Base-by-base conservation (phyloP, 35 echinoderm and acorn worm species). In the Apostichopus japonicus region DNA sequence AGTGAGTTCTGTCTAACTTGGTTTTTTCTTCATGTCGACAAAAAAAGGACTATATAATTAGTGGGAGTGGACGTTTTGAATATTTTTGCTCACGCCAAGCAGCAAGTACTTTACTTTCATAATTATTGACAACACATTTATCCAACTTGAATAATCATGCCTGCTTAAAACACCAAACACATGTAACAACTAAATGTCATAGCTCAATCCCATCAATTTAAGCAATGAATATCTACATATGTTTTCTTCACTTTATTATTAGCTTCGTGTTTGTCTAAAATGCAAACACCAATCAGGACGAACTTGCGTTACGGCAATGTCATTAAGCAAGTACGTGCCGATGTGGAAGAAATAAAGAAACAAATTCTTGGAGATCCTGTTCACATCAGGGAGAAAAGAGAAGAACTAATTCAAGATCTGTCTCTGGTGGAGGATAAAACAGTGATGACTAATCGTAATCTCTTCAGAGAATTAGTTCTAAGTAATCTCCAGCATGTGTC, bases 221-320 rank as follows among this genome's bases (percentile, higher is more conserved):
- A 7, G 6, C 57, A 61, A 61, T 61, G 7, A 13, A 61, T 13
- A 61, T 61, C 57, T 61, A 10, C 57, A 61, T 61, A 61, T 13
- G 0, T 17, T 14, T 84, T 75, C 11, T 91, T 79, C 53, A 52
- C 55, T 90, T 54, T 10, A 55, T 15, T 61, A 11, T 57, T 19
- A 94, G 92, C 15, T 90, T 19, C 73, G 73, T 53, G 86, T 65
- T 6, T 94, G 92, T 71, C 92, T 86, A 58, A 53, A n/a, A 10
- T 93, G 92, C 55, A 79, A 75, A 93, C 91, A 72, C 87, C 93
- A 8, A 95, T 99, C 21, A 70, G 93, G 54, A 92, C 77, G 21
- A 96, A 93, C 86, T 77, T 93, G 24, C 86, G 97, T 10, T 99
- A 99, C 79, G 92, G 95, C 5, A 94, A 96, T 82, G 78, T 87